phyloP scores from a whole-genome alignment of 2,113 vertebrate species.

The Genyomyrus donnyi region DNA sequence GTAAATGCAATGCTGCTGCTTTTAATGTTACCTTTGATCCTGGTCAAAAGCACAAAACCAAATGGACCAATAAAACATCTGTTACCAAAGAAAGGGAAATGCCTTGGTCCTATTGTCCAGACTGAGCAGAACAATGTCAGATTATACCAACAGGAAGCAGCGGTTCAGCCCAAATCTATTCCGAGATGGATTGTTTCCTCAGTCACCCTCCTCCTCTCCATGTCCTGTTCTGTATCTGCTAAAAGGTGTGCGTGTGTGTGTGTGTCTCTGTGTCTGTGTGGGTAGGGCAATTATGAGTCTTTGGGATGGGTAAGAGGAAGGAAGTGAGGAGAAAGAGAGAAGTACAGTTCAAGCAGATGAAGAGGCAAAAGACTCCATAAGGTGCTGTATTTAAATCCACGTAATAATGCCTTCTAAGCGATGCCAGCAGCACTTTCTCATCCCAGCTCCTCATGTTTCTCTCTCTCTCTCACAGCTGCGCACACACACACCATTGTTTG shows the following conservation, averaged over 20 bases:
- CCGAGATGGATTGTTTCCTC: not conserved
- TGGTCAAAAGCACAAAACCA: not conserved
- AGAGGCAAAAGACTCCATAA: not conserved
- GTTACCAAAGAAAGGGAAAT: not conserved
- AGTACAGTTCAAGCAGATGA: not conserved
- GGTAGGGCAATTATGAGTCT: not conserved
- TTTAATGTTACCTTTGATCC: not conserved
- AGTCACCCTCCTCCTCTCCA: not conserved
- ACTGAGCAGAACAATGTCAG: not conserved
- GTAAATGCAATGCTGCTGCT: not conserved
- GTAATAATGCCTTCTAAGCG: conserved; percentile 3
- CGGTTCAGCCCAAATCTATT: not conserved
- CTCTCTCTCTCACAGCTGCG: conserved; percentile 22
- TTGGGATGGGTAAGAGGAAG: not conserved
- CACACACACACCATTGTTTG: conserved; percentile 35
- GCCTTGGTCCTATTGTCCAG: not conserved
- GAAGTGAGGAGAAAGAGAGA: not conserved
- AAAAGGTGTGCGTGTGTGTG: not conserved
- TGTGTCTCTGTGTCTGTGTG: not conserved
- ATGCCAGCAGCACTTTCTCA: not conserved
- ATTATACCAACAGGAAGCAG: not conserved
- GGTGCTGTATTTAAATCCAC: not conserved
- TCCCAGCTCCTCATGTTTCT: not conserved
- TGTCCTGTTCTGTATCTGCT: not conserved
- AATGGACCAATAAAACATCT: not conserved